These are phyloP conservation scores for Lipophrys pholis DNA, from an alignment of 2,113 vertebrate genomes.

Conservation along the genomic window DNA sequence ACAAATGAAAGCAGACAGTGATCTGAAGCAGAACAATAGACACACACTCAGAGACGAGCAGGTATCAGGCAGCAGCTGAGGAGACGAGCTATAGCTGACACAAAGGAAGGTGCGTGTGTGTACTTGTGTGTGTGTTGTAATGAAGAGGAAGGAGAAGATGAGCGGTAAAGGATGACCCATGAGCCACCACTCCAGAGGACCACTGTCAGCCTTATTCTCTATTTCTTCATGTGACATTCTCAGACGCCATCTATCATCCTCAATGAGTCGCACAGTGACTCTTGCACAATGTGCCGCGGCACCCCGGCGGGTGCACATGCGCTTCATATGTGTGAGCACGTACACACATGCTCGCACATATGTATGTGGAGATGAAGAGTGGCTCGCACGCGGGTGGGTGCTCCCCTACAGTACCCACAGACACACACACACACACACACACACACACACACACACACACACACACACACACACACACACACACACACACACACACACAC, in stretches of 20 bases:
- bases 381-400: slow-evolving; percentile 1
- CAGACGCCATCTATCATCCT: slow-evolving; percentile 63
- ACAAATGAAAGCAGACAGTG: slow-evolving; percentile 9
- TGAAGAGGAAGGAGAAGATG: slow-evolving; percentile 29
- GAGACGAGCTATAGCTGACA: slow-evolving; percentile 3
- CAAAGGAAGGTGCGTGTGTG: neutral
- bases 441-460: neutral
- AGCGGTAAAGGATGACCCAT: slow-evolving; percentile 51
- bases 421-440: too few relatives aligned
- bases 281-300: slow-evolving; percentile 2
- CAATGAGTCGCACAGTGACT: slow-evolving; percentile 46
- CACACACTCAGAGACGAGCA: neutral
- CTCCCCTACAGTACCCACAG: slow-evolving; percentile 4
- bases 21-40: neutral
- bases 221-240: slow-evolving; percentile 67
- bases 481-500: too few relatives aligned
- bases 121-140: slow-evolving; percentile 4
- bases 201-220: slow-evolving; percentile 66
- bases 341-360: slow-evolving; percentile 16
- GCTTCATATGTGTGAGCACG: slow-evolving; percentile 6
- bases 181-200: slow-evolving; percentile 66
- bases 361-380: neutral
- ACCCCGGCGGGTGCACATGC: neutral
- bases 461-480: neutral
- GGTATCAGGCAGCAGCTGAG: neutral